A percentile compares a stretch with the other conserved stretches of the same genome.
phyloP scores from a whole-genome alignment of 1,140 invertebrate species.

The fruit fly (Drosophila melanogaster) region Release_6_plus_ISO1_MT NT_033777.3:16360501-16361000 shows the following conservation, averaged over 20 bases:
- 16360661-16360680: conserved; percentile 83
- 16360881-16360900: conserved; percentile 16
- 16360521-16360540: conserved; percentile 86
- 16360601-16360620: conserved; percentile 86
- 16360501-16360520: conserved; percentile 86
- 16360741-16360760: conserved; percentile 68
- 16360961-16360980: conserved; percentile 74
- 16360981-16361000: conserved; percentile 76
- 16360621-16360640: conserved; percentile 83
- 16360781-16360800: conserved; percentile 55
- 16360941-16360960: conserved; percentile 54
- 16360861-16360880: not conserved
- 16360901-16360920: conserved; percentile 61
- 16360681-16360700: conserved; percentile 85
- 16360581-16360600: conserved; percentile 84
- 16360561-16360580: conserved; percentile 87
- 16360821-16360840: conserved; percentile 62
- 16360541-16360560: conserved; percentile 87
- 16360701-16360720: conserved; percentile 87
- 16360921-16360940: conserved; percentile 37
- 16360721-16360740: conserved; percentile 83
- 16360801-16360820: conserved; percentile 71
- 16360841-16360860: conserved; percentile 25
- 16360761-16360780: conserved; percentile 46
- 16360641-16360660: not conserved